Evolutionary conservation across 2,113 vertebrate species (phyloP).

Genomic region (Mormyrus iriodes): DNA sequence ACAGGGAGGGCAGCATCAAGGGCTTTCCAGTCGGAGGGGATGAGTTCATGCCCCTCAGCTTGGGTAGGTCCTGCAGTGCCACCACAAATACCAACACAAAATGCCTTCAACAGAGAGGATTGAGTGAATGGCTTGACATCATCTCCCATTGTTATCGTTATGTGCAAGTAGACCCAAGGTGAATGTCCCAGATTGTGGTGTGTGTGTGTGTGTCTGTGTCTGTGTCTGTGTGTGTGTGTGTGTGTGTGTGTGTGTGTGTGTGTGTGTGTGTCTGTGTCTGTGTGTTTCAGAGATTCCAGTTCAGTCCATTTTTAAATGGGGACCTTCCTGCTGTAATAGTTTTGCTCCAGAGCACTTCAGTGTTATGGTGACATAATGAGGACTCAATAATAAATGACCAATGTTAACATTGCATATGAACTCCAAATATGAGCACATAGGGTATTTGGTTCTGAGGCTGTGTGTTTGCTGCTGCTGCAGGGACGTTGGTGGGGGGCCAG

Average conservation of each 20-base stretch:
- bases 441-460: slow-evolving; percentile 9
- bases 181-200: not conserved
- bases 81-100: not conserved
- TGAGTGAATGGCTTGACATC: not conserved
- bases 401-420: not conserved
- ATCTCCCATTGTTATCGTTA: not conserved
- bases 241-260: not conserved
- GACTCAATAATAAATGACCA: not conserved
- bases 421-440: not conserved
- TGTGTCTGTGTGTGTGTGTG: too few species aligned
- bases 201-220: not conserved
- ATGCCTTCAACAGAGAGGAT: not conserved
- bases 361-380: not conserved
- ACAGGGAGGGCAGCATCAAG: slow-evolving; percentile 73
- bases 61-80: slow-evolving; percentile 61
- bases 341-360: not conserved
- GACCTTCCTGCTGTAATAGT: not conserved
- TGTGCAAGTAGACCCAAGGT: not conserved
- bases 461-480: slow-evolving; percentile 51
- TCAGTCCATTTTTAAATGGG: not conserved
- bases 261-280: not conserved
- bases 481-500: slow-evolving; percentile 79
- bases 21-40: slow-evolving; percentile 74
- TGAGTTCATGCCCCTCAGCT: slow-evolving; percentile 88
- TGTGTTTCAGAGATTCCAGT: not conserved